phyloP scores from a whole-genome alignment of 2,797 vertebrate genomes.

The Neostethus bicornis region DNA sequence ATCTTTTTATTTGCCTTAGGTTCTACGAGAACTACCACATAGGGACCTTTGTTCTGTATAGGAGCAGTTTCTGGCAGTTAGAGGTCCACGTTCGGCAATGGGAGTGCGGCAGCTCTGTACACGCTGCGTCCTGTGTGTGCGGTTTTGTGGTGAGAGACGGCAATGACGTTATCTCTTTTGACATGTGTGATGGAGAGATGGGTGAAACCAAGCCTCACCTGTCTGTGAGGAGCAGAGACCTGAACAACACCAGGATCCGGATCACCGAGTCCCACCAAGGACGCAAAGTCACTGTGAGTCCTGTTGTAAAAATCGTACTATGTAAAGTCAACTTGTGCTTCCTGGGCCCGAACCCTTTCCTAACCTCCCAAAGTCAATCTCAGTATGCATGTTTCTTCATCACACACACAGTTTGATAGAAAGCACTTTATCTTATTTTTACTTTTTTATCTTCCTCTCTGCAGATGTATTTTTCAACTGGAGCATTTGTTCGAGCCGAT shows the following conservation, averaged over 20 bases:
- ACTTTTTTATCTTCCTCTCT: not conserved
- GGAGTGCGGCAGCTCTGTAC: conserved; percentile 85
- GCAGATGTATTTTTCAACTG: conserved; percentile 86
- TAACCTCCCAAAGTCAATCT: no score
- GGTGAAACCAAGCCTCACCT: conserved; percentile 83
- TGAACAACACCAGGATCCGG: conserved; percentile 72
- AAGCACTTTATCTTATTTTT: no score
- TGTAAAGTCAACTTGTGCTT: not conserved
- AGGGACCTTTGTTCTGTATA: conserved; percentile 88
- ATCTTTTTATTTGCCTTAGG: conserved; percentile 57
- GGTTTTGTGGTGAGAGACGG: conserved; percentile 85
- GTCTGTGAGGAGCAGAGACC: conserved; percentile 80
- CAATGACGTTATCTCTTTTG: conserved; percentile 80
- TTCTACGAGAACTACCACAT: conserved; percentile 86
- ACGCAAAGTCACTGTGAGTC: conserved; percentile 91
- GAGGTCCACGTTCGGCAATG: conserved; percentile 89
- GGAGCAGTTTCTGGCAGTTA: conserved; percentile 79
- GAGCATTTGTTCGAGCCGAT: conserved; percentile 87
- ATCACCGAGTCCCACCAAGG: conserved; percentile 89
- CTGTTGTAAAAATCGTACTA: not conserved
- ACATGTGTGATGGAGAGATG: conserved; percentile 87
- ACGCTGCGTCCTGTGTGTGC: conserved; percentile 84
- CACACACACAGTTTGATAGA: no score
- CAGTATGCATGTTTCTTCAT: no score
- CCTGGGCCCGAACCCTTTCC: no score